Percentiles rank a stretch among this genome's conserved stretches.
phyloP scores from a whole-genome alignment of 2,113 vertebrate genomes.

The Papio anubis region DNA sequence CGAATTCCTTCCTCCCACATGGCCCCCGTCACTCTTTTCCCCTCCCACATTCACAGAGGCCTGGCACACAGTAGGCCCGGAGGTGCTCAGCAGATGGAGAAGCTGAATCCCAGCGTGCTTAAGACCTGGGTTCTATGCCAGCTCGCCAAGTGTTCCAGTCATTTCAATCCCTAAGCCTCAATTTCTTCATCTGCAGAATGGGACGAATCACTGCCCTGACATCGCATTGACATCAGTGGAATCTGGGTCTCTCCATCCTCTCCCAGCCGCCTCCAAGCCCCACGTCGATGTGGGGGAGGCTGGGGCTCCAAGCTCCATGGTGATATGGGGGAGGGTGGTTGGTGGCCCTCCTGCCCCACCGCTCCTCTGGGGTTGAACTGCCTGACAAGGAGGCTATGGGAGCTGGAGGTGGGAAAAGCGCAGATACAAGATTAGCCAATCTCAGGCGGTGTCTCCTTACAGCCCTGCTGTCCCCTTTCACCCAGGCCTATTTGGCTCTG shows the following conservation, averaged over 20 bases:
- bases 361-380: not conserved
- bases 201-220: not conserved
- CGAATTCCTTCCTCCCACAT: not conserved
- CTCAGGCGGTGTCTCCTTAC: slow-evolving; percentile 3
- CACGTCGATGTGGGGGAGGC: fast-evolving
- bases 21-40: not conserved
- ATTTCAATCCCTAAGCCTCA: not conserved
- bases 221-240: not conserved
- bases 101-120: not conserved
- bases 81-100: not conserved
- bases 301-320: too few relatives aligned
- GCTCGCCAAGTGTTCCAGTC: not conserved
- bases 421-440: slow-evolving; percentile 61
- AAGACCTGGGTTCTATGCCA: not conserved
- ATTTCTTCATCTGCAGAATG: not conserved
- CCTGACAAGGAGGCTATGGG: not conserved
- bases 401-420: not conserved
- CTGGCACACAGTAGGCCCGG: not conserved
- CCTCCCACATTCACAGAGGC: not conserved
- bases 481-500: not conserved
- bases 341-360: not conserved
- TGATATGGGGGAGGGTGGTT: not conserved
- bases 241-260: not conserved
- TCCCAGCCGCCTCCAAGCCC: not conserved
- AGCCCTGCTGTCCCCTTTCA: not conserved